Base-by-base conservation (phyloP, 2,888 invertebrate species). In the Lepidonotus clava region DNA sequence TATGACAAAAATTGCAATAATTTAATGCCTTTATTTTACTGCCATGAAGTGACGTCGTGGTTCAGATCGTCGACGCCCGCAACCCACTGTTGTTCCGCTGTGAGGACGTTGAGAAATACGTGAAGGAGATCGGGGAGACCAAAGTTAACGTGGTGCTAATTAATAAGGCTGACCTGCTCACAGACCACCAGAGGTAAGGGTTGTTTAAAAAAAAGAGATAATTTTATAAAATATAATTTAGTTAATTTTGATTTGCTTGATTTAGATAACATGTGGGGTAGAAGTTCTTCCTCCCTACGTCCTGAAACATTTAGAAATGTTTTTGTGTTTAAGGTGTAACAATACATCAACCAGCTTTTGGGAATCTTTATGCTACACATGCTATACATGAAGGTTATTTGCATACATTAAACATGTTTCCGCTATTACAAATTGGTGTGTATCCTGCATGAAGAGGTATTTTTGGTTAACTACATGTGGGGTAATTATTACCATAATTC, bases 141-240 rank as follows among this genome's bases (percentile, higher is more conserved):
- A 98, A 98, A 93, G 95, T 96, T 88, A 97, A 97, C 93, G 95
- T 99, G 92, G 95, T 99, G 46, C 95, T 99, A 41, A 95, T 99
- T 36, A 99, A 99, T 94, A 99, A 99, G 94, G 97, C 99, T 0
- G 99, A 99, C 94, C 96, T 97, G 92, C 95, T 99, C 24, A 97
- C 96, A 0, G 95, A 96, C 71, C 94, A 96, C 89, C 98, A 99
- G 94, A 95, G 99, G 89, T 92, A 89, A 34, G n/a, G n/a, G n/a
- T n/a, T n/a, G n/a, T n/a, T n/a, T n/a, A n/a, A n/a, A n/a, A n/a
- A n/a, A n/a, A n/a, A n/a, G n/a, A 46, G 8, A 46, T 46, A 46
- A 6, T 18, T 11, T 46, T 18, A 46, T 11, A 46, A 46, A 46
- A 46, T 18, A 18, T 46, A 18, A 6, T 46, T 46, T 46, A 46